Evolutionary conservation across 2,797 vertebrate species (phyloP), one percentile per base, ranked within the genome.

Genomic region (Sciaenops ocellatus): DNA sequence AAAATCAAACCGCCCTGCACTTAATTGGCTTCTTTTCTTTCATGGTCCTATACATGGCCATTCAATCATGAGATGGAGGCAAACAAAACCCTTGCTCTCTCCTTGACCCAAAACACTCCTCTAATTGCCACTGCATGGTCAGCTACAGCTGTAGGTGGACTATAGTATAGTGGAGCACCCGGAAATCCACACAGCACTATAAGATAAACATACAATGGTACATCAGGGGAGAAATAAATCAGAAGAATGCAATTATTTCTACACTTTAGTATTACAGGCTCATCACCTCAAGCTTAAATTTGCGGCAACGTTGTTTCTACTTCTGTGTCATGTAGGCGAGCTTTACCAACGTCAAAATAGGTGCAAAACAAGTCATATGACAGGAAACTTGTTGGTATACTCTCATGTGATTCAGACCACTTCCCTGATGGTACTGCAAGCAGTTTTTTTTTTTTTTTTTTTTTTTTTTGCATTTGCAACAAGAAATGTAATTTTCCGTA

Each of bases 1-100:
- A 94, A 93, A 92, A 93, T 93, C 83, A 86, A 95, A 93, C 91
- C 70, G 65, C 89, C 90, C 89, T 20, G 52, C 76, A 76, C 89
- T 91, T 95, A 95, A 95, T 95, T 95, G 95, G 94, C 78, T 92
- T 92, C 93, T 92, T 95, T 94, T 94, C 92, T 91, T 95, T 93
- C 85, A 91, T 84, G 90, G 63, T 80, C 86, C 92, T 91, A 94
- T 94, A 93, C 79, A 85, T 92, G 74, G 88, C 89, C 83, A 93
- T 95, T 95, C 92, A 95, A 88, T 89, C 84, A 92, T 90, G 87
- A 94, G 93, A 94, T 90, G 87, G 89, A 90, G 85, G 89, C 93
- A 94, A 95, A 95, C 95, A 95, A 95, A 95, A 94, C 90, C 91
- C 82, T 63, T 80, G 88, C 75, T 84, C 90, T 90, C 94, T 92